Evolutionary conservation across 2,797 vertebrate species (phyloP), one percentile per base, ranked within the genome.

Genomic region (Serranus cabrilla): DNA sequence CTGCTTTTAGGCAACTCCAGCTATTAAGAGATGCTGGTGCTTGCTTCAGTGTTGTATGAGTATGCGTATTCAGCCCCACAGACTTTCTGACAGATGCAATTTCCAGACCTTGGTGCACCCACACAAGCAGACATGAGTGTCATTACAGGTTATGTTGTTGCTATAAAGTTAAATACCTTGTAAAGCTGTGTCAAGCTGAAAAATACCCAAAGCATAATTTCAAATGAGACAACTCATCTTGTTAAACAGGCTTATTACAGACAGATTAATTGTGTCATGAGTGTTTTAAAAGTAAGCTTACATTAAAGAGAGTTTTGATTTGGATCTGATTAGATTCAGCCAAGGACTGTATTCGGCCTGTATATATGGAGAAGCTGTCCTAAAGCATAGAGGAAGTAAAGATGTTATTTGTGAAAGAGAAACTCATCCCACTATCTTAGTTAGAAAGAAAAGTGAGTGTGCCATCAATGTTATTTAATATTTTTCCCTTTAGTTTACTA

Each of bases 341-440:
- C 5, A 7, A 40, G 11, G 11, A 11, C 52, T 16, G 17, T 43
- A 1, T 27, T 27, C 18, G 27, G 20, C n/a, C 7, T 17, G 4
- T 4, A 1, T 9, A 14, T 6, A 23, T 58, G 6, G 40, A 11
- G 12, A 43, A 11, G 37, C 16, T 50, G n/a, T 55, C 16, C 54
- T 12, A 72, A 70, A 43, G 42, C 31, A 49, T 0, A 8, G 17
- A 47, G 11, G 42, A 31, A 27, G 23, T 39, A 16, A 25, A 40
- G 34, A 17, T 79, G 67, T 72, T 51, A 23, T 65, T 51, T 67
- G 51, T 78, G 9, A 87, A 73, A 63, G 11, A 45, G 17, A 23
- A 71, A 46, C 27, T 47, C 27, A 47, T 57, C n/a, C 13, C 2
- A 46, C 8, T 18, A 31, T 14, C 39, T 62, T 23, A 39, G 20